Conservation (phyloP, 2,797 vertebrate species). For the Clarias pachynema region DNA sequence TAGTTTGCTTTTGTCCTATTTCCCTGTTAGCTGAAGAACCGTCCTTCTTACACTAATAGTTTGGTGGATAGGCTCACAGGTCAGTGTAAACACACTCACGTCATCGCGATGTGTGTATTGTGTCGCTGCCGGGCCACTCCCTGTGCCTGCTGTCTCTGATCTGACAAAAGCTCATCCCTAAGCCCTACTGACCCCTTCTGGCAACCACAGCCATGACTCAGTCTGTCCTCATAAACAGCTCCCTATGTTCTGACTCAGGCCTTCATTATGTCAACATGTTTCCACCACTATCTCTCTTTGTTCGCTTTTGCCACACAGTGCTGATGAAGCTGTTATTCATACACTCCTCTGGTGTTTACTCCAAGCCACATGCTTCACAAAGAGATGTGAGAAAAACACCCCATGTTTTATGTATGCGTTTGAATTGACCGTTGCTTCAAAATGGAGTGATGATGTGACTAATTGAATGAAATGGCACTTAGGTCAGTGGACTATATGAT, state of each 20-base stretch:
- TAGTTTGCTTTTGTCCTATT: background rate
- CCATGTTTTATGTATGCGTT: background rate
- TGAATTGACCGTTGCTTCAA: slow-evolving; percentile 13
- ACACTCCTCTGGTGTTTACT: slow-evolving; percentile 21
- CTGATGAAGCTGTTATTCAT: slow-evolving; percentile 32
- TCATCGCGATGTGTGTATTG: background rate
- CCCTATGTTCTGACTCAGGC: slow-evolving; percentile 30
- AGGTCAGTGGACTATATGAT: background rate
- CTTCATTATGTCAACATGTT: slow-evolving; percentile 41
- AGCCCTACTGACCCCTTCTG: slow-evolving; percentile 54
- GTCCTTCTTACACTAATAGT: background rate
- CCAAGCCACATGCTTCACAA: background rate
- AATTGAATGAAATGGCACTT: background rate
- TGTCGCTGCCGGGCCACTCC: slow-evolving; percentile 45
- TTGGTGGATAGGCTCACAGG: background rate
- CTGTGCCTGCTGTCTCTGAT: slow-evolving; percentile 28
- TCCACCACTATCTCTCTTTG: slow-evolving; percentile 28
- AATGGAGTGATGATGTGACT: background rate
- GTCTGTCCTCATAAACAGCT: slow-evolving; percentile 25
- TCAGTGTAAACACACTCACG: slow-evolving; percentile 13
- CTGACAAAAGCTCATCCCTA: slow-evolving; percentile 30
- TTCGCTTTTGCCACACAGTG: slow-evolving; percentile 25
- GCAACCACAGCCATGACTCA: slow-evolving; percentile 39
- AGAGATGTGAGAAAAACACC: background rate
- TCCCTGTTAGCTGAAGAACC: background rate